Conservation (phyloP, 2,888 invertebrate genomes). For the Stenichneumon culpator region DNA sequence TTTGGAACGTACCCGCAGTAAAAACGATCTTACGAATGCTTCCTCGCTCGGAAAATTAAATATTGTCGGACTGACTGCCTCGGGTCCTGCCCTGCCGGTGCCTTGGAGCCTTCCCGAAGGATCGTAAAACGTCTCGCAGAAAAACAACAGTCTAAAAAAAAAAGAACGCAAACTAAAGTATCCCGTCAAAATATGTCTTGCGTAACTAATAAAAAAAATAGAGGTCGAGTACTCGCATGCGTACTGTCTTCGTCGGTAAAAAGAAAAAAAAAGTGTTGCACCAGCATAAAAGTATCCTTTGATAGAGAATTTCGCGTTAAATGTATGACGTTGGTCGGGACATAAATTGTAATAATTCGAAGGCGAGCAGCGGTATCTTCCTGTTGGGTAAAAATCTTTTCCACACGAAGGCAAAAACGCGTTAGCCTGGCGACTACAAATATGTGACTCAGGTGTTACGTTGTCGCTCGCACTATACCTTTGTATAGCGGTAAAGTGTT, state of each 20-base stretch:
- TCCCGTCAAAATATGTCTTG: neutral
- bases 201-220: constrained; percentile 32
- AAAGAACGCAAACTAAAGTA: neutral
- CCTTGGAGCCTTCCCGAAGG: constrained; percentile 29
- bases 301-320: neutral
- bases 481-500: neutral
- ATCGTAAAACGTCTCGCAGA: constrained; percentile 29
- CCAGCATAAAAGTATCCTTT: neutral
- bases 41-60: constrained; percentile 68
- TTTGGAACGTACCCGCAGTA: constrained; percentile 66
- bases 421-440: constrained; percentile 16
- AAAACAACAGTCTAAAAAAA: constrained; percentile 15
- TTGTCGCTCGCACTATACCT: constrained; percentile 35
- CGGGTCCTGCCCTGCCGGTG: constrained; percentile 25
- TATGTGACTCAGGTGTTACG: constrained; percentile 37
- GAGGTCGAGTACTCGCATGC: neutral
- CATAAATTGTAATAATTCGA: neutral
- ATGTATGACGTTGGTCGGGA: neutral
- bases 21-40: constrained; percentile 64
- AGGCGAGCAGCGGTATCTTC: neutral
- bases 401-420: constrained; percentile 6
- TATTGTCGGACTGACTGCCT: constrained; percentile 65
- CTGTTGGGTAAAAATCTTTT: neutral
- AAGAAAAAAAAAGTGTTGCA: neutral
- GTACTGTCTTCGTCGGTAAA: neutral